phyloP scores from a whole-genome alignment of 1,140 invertebrate species.

The Temnothorax curvispinosus region DNA sequence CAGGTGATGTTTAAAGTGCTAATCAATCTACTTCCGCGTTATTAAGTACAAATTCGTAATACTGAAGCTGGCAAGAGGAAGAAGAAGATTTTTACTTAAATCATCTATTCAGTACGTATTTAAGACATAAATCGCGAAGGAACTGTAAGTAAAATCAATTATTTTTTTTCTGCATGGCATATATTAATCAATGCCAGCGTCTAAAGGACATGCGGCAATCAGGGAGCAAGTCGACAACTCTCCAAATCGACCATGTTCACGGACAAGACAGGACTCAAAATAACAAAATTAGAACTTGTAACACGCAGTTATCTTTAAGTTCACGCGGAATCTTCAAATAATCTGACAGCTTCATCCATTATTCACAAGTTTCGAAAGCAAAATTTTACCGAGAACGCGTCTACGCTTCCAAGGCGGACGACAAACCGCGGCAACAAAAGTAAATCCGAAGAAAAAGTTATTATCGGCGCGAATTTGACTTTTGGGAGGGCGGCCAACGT shows the following conservation, averaged over 20 bases:
- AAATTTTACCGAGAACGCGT: conserved; percentile 16
- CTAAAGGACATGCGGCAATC: not conserved
- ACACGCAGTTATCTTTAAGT: not conserved
- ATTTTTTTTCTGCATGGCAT: not conserved
- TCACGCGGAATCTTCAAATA: not conserved
- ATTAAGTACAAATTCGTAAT: conserved; percentile 3
- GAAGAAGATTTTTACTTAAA: not conserved
- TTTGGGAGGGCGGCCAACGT: conserved; percentile 32
- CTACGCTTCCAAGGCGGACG: not conserved
- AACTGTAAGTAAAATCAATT: not conserved
- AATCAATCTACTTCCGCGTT: conserved; percentile 10
- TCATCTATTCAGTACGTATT: not conserved
- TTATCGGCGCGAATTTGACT: conserved; percentile 77
- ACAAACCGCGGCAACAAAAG: conserved; percentile 18
- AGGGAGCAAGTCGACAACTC: not conserved
- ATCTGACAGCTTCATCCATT: conserved; percentile 2
- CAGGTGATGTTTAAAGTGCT: not conserved
- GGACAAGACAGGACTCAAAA: not conserved
- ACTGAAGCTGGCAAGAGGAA: not conserved
- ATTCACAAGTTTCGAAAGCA: not conserved
- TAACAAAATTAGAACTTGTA: not conserved
- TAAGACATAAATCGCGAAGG: not conserved
- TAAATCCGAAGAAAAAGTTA: conserved; percentile 71
- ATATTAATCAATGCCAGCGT: not conserved
- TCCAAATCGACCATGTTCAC: not conserved